Conservation (phyloP, 2,113 vertebrate genomes). For the Grantiella picta region DNA sequence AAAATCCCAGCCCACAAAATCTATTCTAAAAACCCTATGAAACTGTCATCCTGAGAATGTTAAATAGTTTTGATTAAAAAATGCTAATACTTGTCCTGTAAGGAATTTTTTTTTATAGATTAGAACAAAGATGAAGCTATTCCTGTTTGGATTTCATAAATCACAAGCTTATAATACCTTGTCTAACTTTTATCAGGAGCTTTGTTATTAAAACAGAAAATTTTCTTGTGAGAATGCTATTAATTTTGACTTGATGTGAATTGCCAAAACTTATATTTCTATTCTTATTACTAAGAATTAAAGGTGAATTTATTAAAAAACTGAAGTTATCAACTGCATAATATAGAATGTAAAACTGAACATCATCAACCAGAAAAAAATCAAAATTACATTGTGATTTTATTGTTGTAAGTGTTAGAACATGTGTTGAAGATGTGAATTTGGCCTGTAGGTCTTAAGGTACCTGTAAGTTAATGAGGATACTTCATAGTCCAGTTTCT, state of each 20-base stretch:
- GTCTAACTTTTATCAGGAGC: background rate
- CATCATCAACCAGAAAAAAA: background rate
- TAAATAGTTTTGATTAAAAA: background rate
- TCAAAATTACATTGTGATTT: background rate
- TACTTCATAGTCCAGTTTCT: background rate
- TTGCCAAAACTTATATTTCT: background rate
- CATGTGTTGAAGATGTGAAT: background rate
- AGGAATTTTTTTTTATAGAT: background rate
- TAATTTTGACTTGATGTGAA: background rate
- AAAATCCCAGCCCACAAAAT: background rate
- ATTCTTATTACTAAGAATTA: background rate
- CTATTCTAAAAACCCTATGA: background rate
- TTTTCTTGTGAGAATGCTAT: background rate
- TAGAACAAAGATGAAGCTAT: background rate
- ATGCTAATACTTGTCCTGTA: background rate
- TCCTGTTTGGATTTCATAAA: background rate
- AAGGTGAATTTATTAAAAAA: background rate
- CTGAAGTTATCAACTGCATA: background rate
- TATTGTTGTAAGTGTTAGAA: background rate
- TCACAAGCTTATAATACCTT: background rate
- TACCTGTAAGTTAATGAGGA: background rate
- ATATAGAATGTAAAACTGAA: background rate
- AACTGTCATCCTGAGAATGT: background rate
- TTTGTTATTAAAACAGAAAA: background rate
- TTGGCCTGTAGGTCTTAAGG: background rate